Evolutionary conservation across 92 coral and sea anemone genomes (phyloP), one percentile per base, ranked within the genome.

Genomic region (Pocillopora grandis): DNA sequence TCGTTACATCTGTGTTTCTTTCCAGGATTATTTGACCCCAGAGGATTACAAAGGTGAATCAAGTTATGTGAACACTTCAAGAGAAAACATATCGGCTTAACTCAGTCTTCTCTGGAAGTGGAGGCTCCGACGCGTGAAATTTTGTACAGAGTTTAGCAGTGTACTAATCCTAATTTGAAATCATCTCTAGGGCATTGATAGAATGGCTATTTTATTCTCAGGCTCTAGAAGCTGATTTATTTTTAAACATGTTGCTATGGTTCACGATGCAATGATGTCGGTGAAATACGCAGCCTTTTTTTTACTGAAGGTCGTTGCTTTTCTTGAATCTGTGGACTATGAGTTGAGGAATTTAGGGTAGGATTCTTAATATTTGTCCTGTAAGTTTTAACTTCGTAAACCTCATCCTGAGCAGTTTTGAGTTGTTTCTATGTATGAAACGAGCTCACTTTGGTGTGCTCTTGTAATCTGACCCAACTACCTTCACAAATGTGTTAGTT

Each of bases 31-130:
- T 49, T 48, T 82, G 14, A 14, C 61, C 18, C 72, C 86, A 48
- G 73, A 72, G 9, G 86, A 82, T 14, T 82, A n/a, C 65, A 73
- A 18, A 64, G 68, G 10, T 6, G 86, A 72, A 72, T 72, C 86
- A 72, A 52, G 27, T 15, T 82, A 82, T 10, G 37, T 37, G 1
- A 82, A 72, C 72, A 21, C 86, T 31, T 21, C 64, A 5, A 36
- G 23, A 42, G 80, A 82, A 56, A 71, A 82, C 55, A 13, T 27
- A 6, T 72, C 72, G 2, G 85, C 85, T 20, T 82, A 82, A 72
- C 20, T n/a, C 20, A 48, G 61, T 72, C 52, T 13, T 14, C 72
- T 68, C 16, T 14, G 15, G 52, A 33, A 5, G 11, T 27, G 33
- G 27, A 11, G 31, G 33, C 70, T 23, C 12, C 10, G 2, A 16